Percentiles rank a stretch among this genome's conserved stretches.
phyloP scores from a whole-genome alignment of 2,888 invertebrate genomes.

The Folsomia manolachei region DNA sequence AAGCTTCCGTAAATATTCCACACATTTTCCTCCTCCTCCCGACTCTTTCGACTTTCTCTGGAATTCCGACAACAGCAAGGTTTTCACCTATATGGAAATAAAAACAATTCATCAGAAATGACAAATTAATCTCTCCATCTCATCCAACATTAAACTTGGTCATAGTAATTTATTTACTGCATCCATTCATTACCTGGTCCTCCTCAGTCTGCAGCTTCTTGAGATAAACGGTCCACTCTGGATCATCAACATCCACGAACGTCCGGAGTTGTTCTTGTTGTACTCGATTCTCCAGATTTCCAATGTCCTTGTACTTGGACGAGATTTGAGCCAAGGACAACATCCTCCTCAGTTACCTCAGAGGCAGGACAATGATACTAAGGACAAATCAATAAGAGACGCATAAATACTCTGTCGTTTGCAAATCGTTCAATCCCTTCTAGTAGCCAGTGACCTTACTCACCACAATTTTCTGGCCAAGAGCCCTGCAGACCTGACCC shows the following conservation, averaged over 20 bases:
- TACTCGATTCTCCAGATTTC: neutral
- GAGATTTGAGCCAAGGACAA: neutral
- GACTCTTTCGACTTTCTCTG: neutral
- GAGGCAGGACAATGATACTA: too few species aligned
- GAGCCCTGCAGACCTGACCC: too few species aligned
- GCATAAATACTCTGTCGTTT: too few species aligned
- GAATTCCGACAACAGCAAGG: neutral
- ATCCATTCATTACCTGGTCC: neutral
- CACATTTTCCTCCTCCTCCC: neutral
- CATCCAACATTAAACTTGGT: too few species aligned
- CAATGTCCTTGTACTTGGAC: neutral
- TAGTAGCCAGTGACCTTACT: too few species aligned
- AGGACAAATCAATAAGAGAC: too few species aligned
- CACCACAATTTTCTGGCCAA: too few species aligned
- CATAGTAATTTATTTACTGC: neutral
- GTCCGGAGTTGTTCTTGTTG: neutral
- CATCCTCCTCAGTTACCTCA: too few species aligned
- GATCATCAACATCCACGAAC: neutral
- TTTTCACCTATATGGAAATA: neutral
- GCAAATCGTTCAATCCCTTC: too few species aligned
- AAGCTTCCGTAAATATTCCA: constrained; percentile 1
- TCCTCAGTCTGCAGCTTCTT: neutral
- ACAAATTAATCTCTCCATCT: neutral
- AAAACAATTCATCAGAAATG: neutral
- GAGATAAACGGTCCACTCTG: neutral